Evolutionary conservation across 2,113 vertebrate genomes (phyloP).

Genomic region (Esox niger): DNA sequence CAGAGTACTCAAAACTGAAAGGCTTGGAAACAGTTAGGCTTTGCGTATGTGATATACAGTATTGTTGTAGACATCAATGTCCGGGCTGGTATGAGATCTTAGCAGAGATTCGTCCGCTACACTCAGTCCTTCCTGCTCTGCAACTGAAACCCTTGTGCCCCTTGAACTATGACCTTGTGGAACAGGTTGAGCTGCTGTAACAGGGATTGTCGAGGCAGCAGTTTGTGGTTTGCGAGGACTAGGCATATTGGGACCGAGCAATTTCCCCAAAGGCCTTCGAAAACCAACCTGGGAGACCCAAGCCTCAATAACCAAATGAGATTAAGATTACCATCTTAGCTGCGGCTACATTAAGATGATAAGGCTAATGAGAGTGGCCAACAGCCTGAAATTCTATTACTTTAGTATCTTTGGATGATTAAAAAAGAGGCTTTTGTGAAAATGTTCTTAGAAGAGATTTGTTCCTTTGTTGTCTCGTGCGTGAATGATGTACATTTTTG

Average conservation of each 20-base stretch:
- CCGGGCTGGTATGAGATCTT: too few relatives aligned
- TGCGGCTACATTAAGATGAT: constrained; percentile 45
- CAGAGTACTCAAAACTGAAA: too few relatives aligned
- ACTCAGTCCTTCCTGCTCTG: background rate
- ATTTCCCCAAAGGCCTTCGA: constrained; percentile 38
- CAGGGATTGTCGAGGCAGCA: constrained; percentile 1
- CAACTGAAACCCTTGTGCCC: constrained; percentile 15
- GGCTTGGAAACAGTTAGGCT: too few relatives aligned
- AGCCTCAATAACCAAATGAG: constrained; percentile 62
- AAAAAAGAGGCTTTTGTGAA: constrained; percentile 15
- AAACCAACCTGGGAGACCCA: constrained; percentile 33
- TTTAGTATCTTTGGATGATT: constrained; percentile 23
- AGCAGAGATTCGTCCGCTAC: too few relatives aligned
- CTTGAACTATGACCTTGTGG: constrained; percentile 32
- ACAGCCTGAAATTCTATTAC: constrained; percentile 13
- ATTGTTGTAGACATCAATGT: too few relatives aligned
- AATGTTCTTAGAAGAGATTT: background rate
- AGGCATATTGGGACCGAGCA: background rate
- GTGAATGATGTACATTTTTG: background rate
- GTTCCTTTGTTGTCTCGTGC: background rate
- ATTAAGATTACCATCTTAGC: constrained; percentile 64
- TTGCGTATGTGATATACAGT: too few relatives aligned
- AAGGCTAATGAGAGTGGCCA: constrained; percentile 52
- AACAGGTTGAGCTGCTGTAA: constrained; percentile 8
- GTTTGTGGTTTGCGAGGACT: background rate